phyloP scores from a whole-genome alignment of 2,888 invertebrate species.

The Chymomyza amoena region DNA sequence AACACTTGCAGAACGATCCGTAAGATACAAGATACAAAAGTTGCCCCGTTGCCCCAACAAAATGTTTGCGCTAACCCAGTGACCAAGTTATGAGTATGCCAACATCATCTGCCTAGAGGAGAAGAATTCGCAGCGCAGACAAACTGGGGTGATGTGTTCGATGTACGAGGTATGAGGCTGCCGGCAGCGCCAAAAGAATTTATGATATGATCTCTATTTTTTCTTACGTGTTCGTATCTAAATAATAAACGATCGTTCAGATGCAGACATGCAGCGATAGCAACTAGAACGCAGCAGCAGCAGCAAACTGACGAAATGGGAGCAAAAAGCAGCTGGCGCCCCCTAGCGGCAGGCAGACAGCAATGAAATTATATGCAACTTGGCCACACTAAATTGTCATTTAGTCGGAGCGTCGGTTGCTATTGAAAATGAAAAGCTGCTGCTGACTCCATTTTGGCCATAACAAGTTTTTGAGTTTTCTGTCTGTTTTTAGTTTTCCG shows the following conservation, averaged over 20 bases:
- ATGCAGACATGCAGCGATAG: constrained; percentile 3
- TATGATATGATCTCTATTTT: constrained; percentile 46
- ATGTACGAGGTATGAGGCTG: background rate
- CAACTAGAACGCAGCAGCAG: constrained; percentile 5
- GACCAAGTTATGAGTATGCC: constrained; percentile 63
- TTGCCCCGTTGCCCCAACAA: background rate
- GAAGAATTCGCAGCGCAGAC: background rate
- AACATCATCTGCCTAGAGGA: background rate
- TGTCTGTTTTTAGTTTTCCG: background rate
- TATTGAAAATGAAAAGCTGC: background rate
- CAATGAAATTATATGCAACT: background rate
- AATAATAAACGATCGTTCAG: constrained; percentile 8
- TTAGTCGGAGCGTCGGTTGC: background rate
- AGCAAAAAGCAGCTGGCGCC: constrained; percentile 31
- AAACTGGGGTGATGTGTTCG: background rate
- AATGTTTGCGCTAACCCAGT: constrained; percentile 49
- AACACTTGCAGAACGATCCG: constrained; percentile 1
- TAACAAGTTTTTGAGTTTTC: constrained; percentile 2
- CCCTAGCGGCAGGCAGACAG: constrained; percentile 33
- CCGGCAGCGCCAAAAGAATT: constrained; percentile 45
- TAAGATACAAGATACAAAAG: background rate
- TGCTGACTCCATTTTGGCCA: background rate
- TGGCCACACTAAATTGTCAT: constrained; percentile 50
- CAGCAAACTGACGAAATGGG: background rate
- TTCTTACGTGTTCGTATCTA: constrained; percentile 9